Evolutionary conservation across 2,113 vertebrate species (phyloP), one percentile per base, ranked within the genome.

Genomic region (Neolamprologus sp.): DNA sequence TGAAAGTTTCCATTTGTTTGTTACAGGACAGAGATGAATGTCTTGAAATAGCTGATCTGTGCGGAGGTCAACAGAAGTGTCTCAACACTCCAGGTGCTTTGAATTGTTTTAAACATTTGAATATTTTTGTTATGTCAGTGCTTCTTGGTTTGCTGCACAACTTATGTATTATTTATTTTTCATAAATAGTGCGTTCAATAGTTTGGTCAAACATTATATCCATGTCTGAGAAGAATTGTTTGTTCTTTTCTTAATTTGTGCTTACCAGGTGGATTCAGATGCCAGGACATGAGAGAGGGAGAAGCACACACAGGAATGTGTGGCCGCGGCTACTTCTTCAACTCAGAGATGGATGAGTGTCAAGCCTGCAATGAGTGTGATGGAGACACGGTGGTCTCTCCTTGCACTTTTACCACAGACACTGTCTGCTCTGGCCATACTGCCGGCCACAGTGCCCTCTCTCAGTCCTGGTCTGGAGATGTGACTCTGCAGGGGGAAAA

Each of bases 21-120:
- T 96, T 94, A 19, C 93, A 98, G 97, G 97, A 98, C 93, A 97
- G 96, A 96, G 97, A 98, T 79, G 97, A 98, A 92, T 98, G 97
- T 87, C 95, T 95, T 58, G 96, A 98, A 90, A 96, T 97, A 68
- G 80, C 96, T 81, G 90, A 94, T 91, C 95, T 97, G 78, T 98
- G 97, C 90, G 96, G 97, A 26, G 96, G 97, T 85, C 95, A 93
- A 80, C 96, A 97, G 89, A 97, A 97, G 88, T 98, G 97, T 91
- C 94, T 98, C 87, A 98, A 98, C 90, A 98, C 96, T 51, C 96
- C 97, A 65, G 97, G 97, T 89, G 85, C n/a, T 28, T 17, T 7
- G 33, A n/a, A 54, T 53, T 28, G 6, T 13, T 12, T 23, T 54
- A 35, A 55, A 9, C 8, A 37, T 33, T 21, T 71, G 12, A 6